Evolutionary conservation across 2,888 invertebrate genomes (phyloP), one percentile per base, ranked within the genome.

Genomic region (Priocnemis perturbator): DNA sequence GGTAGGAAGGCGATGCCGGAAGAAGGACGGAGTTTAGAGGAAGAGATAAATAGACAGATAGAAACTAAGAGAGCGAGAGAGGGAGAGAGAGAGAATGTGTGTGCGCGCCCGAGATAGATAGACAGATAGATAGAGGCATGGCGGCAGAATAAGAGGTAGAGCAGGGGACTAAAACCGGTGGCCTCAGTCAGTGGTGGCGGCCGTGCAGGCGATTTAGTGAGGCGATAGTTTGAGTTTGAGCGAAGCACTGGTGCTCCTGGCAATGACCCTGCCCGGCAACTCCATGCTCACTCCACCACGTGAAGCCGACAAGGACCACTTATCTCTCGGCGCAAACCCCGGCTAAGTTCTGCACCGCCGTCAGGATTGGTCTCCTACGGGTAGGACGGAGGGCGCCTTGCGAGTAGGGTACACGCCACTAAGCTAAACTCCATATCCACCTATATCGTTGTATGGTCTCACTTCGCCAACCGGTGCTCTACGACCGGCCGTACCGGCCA

Each of bases 231-330:
- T 58, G 68, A 76, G 76, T 78, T 78, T 77, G 71, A 70, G 62
- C 64, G 62, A 74, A 68, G 69, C 65, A 65, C 64, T 48, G 67
- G 57, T 61, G 65, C 69, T 65, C 64, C 67, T 62, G 73, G 21
- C 74, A 76, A 75, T 77, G 73, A 79, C 77, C 81, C 72, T 53
- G 44, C 58, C 53, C 55, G 62, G 60, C 69, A 68, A 74, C 64
- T 73, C 68, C 60, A 19, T 63, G 68, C 67, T 64, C 37, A 64
- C 71, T 74, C 56, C 64, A 62, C 55, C 67, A 71, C 64, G 65
- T 55, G 69, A 72, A 74, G 65, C 64, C 73, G 74, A 77, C 74
- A 71, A 73, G 70, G 74, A 75, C 73, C 79, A 80, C 79, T 80
- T 83, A 83, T 81, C 77, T 82, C 74, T 53, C 62, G 72, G 64